Evolutionary conservation across 2,888 invertebrate genomes (phyloP).

Genomic region (Clusia tigrina): DNA sequence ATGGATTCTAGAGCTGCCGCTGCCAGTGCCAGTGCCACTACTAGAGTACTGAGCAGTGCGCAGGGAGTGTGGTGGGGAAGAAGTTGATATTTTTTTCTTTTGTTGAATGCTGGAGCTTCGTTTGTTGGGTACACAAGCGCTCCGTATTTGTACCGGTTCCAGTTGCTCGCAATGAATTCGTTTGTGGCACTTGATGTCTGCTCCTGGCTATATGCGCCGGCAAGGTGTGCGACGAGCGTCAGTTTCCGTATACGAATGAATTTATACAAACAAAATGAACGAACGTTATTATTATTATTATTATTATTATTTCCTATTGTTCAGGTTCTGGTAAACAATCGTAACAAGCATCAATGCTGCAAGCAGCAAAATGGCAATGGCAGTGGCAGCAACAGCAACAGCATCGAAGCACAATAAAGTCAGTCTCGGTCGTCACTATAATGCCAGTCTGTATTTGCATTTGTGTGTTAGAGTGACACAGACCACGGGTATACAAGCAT

Average conservation of each 20-base stretch:
- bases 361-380: conserved; percentile 9
- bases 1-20: neutral
- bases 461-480: neutral
- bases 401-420: neutral
- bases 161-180: neutral
- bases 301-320: conserved; percentile 4
- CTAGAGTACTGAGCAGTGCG: too few relatives aligned
- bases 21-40: neutral
- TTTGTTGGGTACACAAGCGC: neutral
- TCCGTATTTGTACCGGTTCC: neutral
- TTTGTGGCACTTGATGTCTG: neutral
- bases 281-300: conserved; percentile 10
- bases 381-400: conserved; percentile 18
- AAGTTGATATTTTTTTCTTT: too few relatives aligned
- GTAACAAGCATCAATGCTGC: conserved; percentile 5
- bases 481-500: neutral
- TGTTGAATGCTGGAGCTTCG: neutral
- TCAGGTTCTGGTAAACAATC: conserved; percentile 3
- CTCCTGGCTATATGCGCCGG: too few relatives aligned
- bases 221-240: neutral
- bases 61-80: too few relatives aligned
- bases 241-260: neutral
- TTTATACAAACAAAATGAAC: too few relatives aligned
- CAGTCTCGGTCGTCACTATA: neutral
- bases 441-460: neutral